phyloP scores from a whole-genome alignment of 2,113 vertebrate species.

The Semnornis frantzii region DNA sequence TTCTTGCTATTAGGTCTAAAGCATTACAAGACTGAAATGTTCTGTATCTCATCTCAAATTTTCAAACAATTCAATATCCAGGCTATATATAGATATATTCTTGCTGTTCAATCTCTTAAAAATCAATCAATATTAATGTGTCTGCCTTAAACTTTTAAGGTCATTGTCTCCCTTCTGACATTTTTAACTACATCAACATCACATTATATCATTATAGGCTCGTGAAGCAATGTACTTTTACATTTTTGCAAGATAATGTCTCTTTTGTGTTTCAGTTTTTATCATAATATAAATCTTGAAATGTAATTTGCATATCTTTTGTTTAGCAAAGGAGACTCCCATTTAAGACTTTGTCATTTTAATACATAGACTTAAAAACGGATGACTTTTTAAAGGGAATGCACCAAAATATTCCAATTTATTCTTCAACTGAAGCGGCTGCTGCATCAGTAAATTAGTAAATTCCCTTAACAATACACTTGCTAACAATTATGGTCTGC shows the following conservation, averaged over 20 bases:
- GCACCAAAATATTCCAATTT: slow-evolving; percentile 82
- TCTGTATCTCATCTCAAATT: slow-evolving; percentile 64
- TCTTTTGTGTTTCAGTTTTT: slow-evolving; percentile 82
- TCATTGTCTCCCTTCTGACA: slow-evolving; percentile 82
- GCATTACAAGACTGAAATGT: slow-evolving; percentile 56
- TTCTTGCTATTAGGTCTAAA: slow-evolving; percentile 50
- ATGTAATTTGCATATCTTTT: slow-evolving; percentile 83
- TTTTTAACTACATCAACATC: slow-evolving; percentile 80
- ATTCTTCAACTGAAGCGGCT: slow-evolving; percentile 69
- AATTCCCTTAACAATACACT: slow-evolving; percentile 73
- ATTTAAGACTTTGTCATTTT: slow-evolving; percentile 79
- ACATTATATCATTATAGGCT: slow-evolving; percentile 81
- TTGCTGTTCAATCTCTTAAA: slow-evolving; percentile 69
- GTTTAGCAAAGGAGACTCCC: slow-evolving; percentile 77
- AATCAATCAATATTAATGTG: slow-evolving; percentile 79
- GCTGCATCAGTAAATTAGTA: slow-evolving; percentile 71
- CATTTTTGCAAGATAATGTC: slow-evolving; percentile 80
- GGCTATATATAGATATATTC: slow-evolving; percentile 60
- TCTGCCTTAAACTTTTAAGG: slow-evolving; percentile 82
- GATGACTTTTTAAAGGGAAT: slow-evolving; percentile 65
- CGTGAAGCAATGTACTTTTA: slow-evolving; percentile 76
- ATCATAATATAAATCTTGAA: slow-evolving; percentile 84
- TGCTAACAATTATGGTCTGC: slow-evolving; percentile 55
- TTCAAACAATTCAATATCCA: slow-evolving; percentile 72
- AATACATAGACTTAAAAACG: slow-evolving; percentile 74